Evolutionary conservation across 2,888 invertebrate genomes (phyloP).

Genomic region (Plagodis pulveraria): DNA sequence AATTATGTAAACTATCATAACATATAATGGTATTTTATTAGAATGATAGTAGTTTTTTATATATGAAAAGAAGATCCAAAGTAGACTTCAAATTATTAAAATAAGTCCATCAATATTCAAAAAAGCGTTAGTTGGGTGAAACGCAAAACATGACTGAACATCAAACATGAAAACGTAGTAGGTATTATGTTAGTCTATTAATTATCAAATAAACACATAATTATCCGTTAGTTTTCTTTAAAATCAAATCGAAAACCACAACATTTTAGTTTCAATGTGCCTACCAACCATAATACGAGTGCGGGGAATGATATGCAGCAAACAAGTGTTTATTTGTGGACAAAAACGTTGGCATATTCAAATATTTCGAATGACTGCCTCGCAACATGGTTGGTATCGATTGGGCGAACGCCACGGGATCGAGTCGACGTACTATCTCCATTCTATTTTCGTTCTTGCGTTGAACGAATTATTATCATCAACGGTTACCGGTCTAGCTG

Average conservation of each 20-base stretch:
- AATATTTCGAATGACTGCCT: constrained; percentile 48
- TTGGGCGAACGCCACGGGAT: constrained; percentile 57
- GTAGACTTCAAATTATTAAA: too few relatives aligned
- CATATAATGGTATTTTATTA: too few relatives aligned
- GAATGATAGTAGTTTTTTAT: too few relatives aligned
- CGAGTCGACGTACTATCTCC: constrained; percentile 43
- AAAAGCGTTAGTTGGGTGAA: too few relatives aligned
- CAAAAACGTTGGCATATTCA: constrained; percentile 45
- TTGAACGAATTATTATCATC: constrained; percentile 57
- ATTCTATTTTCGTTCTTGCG: constrained; percentile 63
- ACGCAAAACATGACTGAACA: too few relatives aligned
- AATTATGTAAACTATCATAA: too few relatives aligned
- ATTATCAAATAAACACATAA: too few relatives aligned
- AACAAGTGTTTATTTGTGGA: constrained; percentile 36
- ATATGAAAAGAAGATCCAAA: too few relatives aligned
- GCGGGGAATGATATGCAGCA: constrained; percentile 26
- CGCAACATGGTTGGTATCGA: constrained; percentile 70
- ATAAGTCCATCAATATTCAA: too few relatives aligned
- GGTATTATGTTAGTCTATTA: too few relatives aligned
- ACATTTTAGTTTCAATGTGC: constrained; percentile 23
- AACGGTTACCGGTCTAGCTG: constrained; percentile 37
- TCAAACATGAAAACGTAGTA: too few relatives aligned
- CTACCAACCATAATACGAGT: constrained; percentile 36
- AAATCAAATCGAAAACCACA: not conserved
- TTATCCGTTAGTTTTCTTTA: too few relatives aligned